These are phyloP conservation scores for Harpagifer antarcticus DNA, from an alignment of 2,797 vertebrate genomes.

Conservation along the genomic window DNA sequence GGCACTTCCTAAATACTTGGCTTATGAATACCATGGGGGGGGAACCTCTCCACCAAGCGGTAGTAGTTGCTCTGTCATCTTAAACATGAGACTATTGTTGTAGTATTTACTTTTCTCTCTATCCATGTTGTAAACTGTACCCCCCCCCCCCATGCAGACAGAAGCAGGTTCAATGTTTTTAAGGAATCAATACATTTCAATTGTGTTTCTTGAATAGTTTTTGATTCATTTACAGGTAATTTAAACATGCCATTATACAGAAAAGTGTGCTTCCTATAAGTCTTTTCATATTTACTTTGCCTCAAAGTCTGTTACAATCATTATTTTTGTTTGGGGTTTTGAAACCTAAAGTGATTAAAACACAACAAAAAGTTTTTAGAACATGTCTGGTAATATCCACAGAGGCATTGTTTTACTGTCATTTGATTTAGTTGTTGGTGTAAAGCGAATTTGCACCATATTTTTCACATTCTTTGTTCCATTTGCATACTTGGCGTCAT, in stretches of 20 bases:
- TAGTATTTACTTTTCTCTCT: background rate
- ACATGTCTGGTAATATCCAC: background rate
- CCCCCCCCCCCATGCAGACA: background rate
- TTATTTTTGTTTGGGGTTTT: too few relatives aligned
- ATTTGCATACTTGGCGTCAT: background rate
- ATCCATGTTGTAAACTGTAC: background rate
- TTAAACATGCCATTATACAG: background rate
- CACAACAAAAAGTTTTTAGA: background rate
- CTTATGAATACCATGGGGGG: constrained; percentile 8
- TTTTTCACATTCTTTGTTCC: constrained; percentile 3
- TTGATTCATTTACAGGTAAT: too few relatives aligned
- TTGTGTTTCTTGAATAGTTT: background rate
- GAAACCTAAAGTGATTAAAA: too few relatives aligned
- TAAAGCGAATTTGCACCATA: constrained; percentile 1
- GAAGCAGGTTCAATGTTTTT: background rate
- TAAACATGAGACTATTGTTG: background rate
- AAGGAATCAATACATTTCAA: background rate
- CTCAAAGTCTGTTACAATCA: background rate
- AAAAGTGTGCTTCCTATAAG: background rate
- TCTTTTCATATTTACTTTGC: background rate
- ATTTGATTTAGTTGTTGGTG: constrained; percentile 2
- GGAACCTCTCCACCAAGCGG: constrained; percentile 1
- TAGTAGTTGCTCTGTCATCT: background rate
- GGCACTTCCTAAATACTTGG: background rate
- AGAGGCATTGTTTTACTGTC: background rate